These are phyloP conservation scores for Drepana arcuata DNA, from an alignment of 1,140 invertebrate genomes.

Conservation along the genomic window DNA sequence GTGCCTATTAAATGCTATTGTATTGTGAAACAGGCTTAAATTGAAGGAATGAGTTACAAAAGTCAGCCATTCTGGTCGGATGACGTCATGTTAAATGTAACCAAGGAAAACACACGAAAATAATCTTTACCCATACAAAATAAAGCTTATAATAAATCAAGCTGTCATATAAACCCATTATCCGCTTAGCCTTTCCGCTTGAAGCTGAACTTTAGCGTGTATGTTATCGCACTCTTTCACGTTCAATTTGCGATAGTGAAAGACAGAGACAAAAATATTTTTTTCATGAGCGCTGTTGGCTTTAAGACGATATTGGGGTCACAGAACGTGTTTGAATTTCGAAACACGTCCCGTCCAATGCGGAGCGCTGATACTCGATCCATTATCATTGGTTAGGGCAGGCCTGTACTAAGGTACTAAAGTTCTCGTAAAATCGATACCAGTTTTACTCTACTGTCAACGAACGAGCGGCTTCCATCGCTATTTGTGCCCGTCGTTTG, in stretches of 20 bases:
- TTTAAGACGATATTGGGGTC: conserved; percentile 48
- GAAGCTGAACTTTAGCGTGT: conserved; percentile 28
- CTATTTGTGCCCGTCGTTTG: conserved; percentile 15
- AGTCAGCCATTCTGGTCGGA: conserved; percentile 37
- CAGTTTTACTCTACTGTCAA: neutral
- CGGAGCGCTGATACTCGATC: conserved; percentile 42
- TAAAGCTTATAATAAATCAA: conserved; percentile 24
- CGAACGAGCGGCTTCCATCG: conserved; percentile 18
- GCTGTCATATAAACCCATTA: conserved; percentile 26
- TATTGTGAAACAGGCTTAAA: conserved; percentile 36
- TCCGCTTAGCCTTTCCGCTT: conserved; percentile 35
- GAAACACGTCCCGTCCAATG: conserved; percentile 63
- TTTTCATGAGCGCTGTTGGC: no score
- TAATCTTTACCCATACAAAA: conserved; percentile 11
- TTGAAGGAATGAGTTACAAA: conserved; percentile 36
- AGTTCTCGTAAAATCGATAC: conserved; percentile 45
- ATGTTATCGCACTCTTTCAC: conserved; percentile 30
- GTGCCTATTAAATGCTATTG: no score
- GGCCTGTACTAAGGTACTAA: conserved; percentile 34
- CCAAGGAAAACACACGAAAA: conserved; percentile 10
- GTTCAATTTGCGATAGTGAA: conserved; percentile 20
- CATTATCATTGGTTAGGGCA: conserved; percentile 49
- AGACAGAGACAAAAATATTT: conserved; percentile 42
- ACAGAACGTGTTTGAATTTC: conserved; percentile 67
- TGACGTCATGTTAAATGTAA: conserved; percentile 33